Evolutionary conservation across 2,888 invertebrate genomes (phyloP), one percentile per base, ranked within the genome.

Genomic region (Pheosia tremula): DNA sequence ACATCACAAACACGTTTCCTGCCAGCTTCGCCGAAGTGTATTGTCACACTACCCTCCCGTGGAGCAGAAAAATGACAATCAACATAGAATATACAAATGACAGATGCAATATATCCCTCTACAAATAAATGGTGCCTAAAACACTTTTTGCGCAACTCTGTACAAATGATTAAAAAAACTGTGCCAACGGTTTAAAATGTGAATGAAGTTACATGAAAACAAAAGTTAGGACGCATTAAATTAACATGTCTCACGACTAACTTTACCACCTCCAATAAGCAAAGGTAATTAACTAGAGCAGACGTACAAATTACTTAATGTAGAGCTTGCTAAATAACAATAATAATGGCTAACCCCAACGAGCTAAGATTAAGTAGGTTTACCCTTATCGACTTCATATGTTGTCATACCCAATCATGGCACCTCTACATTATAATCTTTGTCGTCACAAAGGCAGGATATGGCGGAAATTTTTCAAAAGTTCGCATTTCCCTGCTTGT

Each of bases 381-480:
- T 24, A 24, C 24, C 24, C 24, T 24, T 24, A 24, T 24, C 24
- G 24, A 24, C n/a, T n/a, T n/a, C 2, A 24, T 24, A 1, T 56
- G 41, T 4, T 56, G n/a, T 37, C 8, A 1, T 47, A 5, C 36
- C 11, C 9, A 50, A 24, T 7, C 24, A 9, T 50, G 24, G 38
- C 54, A 45, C 57, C 36, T 50, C 43, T 54, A 39, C 9, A 56
- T 59, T 68, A 58, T 78, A 72, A 73, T 88, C 90, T 86, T 81
- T 90, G 84, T 61, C 72, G 72, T 73, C 74, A 83, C 84, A 85
- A 82, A 86, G 84, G 82, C 83, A 82, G 90, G 90, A 91, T 87
- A 89, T 85, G 84, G 81, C 83, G 87, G 87, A 86, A 88, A 91
- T 90, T 90, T 92, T 91, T 91, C 90, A 91, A 91, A 91, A 90